Percentiles rank a stretch among this genome's conserved stretches.
phyloP scores from a whole-genome alignment of 2,113 vertebrate species.

The Podocnemis expansa region DNA sequence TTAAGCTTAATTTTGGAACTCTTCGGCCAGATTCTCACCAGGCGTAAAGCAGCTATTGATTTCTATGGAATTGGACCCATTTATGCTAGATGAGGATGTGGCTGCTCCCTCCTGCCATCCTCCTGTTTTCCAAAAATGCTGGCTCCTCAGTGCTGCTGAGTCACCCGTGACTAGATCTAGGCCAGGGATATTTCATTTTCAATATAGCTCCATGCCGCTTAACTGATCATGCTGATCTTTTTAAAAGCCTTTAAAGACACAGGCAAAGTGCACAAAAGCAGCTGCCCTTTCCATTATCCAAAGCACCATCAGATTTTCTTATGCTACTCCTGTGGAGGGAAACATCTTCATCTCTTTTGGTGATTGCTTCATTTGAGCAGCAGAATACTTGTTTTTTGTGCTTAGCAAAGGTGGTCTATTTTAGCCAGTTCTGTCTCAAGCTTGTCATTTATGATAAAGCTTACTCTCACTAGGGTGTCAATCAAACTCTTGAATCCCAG shows the following conservation, averaged over 20 bases:
- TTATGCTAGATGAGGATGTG: accelerated
- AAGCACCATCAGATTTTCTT: not conserved
- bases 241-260: not conserved
- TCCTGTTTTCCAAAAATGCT: not conserved
- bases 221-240: not conserved
- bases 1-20: not conserved
- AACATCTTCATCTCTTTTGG: not conserved
- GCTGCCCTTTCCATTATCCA: no score
- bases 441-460: not conserved
- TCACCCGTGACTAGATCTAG: not conserved
- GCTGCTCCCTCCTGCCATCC: not conserved
- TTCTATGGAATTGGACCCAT: not conserved
- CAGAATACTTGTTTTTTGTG: not conserved
- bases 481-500: slow-evolving; percentile 4
- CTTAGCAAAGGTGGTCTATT: not conserved
- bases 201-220: not conserved
- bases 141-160: not conserved
- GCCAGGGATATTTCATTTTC: not conserved
- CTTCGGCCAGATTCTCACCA: not conserved
- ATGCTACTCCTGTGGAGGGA: not conserved
- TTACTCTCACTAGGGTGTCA: not conserved
- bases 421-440: not conserved
- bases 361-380: not conserved
- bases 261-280: not conserved
- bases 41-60: accelerated